Evolutionary conservation across 2,888 invertebrate species (phyloP), one percentile per base, ranked within the genome.

Genomic region (Flexamia atlantica): DNA sequence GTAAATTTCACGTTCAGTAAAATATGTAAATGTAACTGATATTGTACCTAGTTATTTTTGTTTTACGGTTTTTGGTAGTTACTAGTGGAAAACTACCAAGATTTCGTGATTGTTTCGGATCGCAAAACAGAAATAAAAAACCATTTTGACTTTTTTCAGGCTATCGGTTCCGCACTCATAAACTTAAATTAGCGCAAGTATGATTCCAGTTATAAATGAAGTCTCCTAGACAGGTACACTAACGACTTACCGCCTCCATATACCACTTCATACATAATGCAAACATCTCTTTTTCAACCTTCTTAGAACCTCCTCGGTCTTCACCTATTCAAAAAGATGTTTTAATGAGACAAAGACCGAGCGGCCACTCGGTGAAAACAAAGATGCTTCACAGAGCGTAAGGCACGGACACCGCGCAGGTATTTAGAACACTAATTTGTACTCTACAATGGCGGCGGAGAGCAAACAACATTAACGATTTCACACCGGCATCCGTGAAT

Each of bases 391-490:
- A 70, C 70, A 9, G 32, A 74, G 28, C 76, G 14, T 10, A 28
- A 17, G 32, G 32, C 79, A 79, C 64, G 30, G 64, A 64, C 57
- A 57, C 25, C 14, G 32, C 50, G 46, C 40, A 57, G 79, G 79
- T 57, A 79, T 79, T 79, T 79, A 57, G 79, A 57, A 79, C 79
- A 32, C 79, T 79, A 79, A 79, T 79, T 79, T 79, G 79, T 79
- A 46, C 23, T 30, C 64, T 28, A 64, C 64, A 64, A 64, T 64
- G 30, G 64, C 64, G 57, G 14, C 12, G n/a, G 79, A 30, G 14
- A 79, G 57, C 79, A 79, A 79, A 79, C 79, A 79, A 57, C 79
- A 79, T 79, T 79, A 79, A 79, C 50, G 79, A 79, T 79, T 79
- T 79, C 79, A 79, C 79, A 79, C 79, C 79, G 57, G 57, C n/a